Percentiles rank a stretch among this genome's conserved stretches.
These are phyloP conservation scores for Crenichthys baileyi DNA, from an alignment of 2,797 vertebrate genomes.

Conservation along the genomic window DNA sequence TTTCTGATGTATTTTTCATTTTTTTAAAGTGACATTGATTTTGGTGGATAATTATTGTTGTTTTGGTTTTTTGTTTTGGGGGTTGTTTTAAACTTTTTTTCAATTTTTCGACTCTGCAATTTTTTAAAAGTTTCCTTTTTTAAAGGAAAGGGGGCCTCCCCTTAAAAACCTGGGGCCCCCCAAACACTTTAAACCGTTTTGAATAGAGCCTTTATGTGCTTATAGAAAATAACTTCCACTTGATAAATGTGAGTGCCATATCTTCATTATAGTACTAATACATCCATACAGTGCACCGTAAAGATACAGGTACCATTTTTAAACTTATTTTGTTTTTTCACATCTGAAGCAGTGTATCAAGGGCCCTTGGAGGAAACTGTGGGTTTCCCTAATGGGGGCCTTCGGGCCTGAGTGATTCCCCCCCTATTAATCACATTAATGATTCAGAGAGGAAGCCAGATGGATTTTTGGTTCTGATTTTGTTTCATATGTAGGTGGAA, in stretches of 20 bases:
- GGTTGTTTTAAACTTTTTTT: not conserved
- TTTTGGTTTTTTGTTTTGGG: no score
- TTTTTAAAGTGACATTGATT: not conserved
- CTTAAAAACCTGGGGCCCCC: no score
- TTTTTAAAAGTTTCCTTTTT: not conserved
- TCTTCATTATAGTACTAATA: conserved; percentile 27
- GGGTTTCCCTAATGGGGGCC: conserved; percentile 56
- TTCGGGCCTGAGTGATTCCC: conserved; percentile 61
- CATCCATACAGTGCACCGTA: conserved; percentile 26
- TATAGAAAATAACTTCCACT: not conserved
- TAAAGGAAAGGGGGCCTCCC: not conserved
- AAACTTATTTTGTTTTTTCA: conserved; percentile 61
- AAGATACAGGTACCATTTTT: conserved; percentile 57
- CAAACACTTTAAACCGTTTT: no score
- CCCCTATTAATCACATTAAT: conserved; percentile 67
- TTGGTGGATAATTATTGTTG: not conserved
- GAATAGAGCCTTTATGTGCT: not conserved
- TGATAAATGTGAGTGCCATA: not conserved
- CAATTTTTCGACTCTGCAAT: no score
- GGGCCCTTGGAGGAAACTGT: conserved; percentile 48
- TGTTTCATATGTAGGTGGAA: conserved; percentile 81
- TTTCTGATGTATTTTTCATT: not conserved
- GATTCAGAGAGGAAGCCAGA: conserved; percentile 45
- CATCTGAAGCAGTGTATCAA: conserved; percentile 52
- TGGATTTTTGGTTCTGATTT: conserved; percentile 60